phyloP scores from a whole-genome alignment of 2,113 vertebrate genomes.

The Odobenus rosmarus region DNA sequence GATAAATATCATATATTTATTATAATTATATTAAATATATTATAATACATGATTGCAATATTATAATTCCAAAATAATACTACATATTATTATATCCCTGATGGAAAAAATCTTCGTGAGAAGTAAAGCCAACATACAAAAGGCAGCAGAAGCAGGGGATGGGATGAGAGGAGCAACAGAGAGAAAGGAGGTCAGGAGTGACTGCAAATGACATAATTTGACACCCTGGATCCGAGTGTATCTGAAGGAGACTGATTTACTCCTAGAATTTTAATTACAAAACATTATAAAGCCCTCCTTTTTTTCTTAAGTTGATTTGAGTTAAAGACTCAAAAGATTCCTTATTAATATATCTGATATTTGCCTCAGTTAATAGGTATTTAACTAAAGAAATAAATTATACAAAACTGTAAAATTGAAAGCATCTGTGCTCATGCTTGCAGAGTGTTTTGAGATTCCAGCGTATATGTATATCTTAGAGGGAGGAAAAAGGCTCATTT shows the following conservation, averaged over 20 bases:
- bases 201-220: neutral
- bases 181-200: neutral
- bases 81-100: neutral
- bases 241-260: neutral
- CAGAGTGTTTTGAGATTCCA: neutral
- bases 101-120: neutral
- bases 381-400: neutral
- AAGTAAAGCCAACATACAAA: neutral
- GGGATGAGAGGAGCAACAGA: neutral
- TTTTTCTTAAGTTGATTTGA: neutral
- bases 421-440: neutral
- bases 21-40: neutral
- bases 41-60: neutral
- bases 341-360: neutral
- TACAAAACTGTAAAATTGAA: neutral
- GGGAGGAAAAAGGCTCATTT: neutral
- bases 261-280: neutral
- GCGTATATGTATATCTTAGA: neutral
- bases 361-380: neutral
- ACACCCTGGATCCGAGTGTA: neutral
- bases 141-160: neutral
- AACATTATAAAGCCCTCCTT: neutral
- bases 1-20: neutral
- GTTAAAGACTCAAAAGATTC: neutral
- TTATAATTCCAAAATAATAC: neutral